phyloP scores from a whole-genome alignment of 2,797 vertebrate genomes.

The Geotrypetes seraphini region DNA sequence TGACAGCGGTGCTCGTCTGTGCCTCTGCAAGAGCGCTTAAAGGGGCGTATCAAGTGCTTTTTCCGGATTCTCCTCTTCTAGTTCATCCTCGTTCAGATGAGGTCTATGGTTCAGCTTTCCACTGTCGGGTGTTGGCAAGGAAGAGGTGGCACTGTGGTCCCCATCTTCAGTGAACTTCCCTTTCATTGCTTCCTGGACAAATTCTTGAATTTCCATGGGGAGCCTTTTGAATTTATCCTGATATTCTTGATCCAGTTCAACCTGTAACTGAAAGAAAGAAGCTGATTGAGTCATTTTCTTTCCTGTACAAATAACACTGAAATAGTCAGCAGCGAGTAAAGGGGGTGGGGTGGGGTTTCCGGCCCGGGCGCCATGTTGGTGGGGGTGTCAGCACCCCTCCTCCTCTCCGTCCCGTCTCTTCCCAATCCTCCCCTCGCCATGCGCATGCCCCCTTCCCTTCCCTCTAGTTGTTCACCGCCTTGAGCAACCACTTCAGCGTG shows the following conservation, averaged over 20 bases:
- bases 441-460: no score
- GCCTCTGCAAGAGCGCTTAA: constrained; percentile 50
- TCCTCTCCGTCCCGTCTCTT: no score
- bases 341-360: no score
- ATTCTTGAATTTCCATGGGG: constrained; percentile 93
- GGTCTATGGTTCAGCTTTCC: constrained; percentile 72
- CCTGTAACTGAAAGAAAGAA: constrained; percentile 70
- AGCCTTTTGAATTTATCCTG: constrained; percentile 96
- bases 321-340: no score
- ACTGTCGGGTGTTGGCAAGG: constrained; percentile 45
- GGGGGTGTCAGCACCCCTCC: no score
- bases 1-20: constrained; percentile 33
- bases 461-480: no score
- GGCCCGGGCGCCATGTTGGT: no score
- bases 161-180: constrained; percentile 69
- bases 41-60: constrained; percentile 82
- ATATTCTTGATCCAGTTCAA: constrained; percentile 91
- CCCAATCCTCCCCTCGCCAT: no score
- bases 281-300: no score
- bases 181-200: constrained; percentile 91
- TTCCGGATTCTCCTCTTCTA: constrained; percentile 65
- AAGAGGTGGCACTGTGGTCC: constrained; percentile 63
- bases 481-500: no score
- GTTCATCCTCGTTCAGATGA: constrained; percentile 69
- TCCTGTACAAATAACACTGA: no score